These are phyloP conservation scores for Prietella phreatophila DNA, from an alignment of 2,113 vertebrate species.

Conservation along the genomic window DNA sequence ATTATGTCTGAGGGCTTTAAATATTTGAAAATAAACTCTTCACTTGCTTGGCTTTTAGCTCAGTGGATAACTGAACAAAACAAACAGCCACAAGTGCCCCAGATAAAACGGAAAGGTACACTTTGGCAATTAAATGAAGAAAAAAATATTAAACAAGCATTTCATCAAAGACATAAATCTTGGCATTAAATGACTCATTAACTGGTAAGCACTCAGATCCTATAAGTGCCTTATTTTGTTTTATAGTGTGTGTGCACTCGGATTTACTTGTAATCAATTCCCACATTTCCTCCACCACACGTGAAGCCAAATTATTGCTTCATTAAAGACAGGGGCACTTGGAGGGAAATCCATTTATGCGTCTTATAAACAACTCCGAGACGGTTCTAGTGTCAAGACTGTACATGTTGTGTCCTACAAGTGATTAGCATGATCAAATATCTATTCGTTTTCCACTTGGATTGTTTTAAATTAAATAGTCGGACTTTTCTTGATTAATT, in stretches of 20 bases:
- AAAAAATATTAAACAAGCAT: background rate
- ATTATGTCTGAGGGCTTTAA: background rate
- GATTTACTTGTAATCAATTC: background rate
- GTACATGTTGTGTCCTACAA: background rate
- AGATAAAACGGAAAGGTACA: background rate
- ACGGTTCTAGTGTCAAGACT: background rate
- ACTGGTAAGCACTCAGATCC: background rate
- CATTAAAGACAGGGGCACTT: background rate
- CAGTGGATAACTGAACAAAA: background rate
- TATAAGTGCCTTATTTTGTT: background rate
- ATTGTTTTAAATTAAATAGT: background rate
- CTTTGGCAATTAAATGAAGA: background rate
- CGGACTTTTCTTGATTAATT: background rate
- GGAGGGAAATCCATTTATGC: background rate
- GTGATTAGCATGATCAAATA: background rate
- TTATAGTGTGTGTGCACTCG: background rate
- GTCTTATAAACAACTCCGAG: background rate
- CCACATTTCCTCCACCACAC: background rate
- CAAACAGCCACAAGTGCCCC: background rate
- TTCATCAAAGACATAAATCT: background rate
- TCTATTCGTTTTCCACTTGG: background rate
- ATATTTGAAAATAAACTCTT: background rate
- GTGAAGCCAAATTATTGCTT: conserved; percentile 12
- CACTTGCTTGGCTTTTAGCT: background rate
- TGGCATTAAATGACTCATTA: background rate